Evolutionary conservation across 2,113 vertebrate species (phyloP).

Genomic region (Leptodactylus fuscus): DNA sequence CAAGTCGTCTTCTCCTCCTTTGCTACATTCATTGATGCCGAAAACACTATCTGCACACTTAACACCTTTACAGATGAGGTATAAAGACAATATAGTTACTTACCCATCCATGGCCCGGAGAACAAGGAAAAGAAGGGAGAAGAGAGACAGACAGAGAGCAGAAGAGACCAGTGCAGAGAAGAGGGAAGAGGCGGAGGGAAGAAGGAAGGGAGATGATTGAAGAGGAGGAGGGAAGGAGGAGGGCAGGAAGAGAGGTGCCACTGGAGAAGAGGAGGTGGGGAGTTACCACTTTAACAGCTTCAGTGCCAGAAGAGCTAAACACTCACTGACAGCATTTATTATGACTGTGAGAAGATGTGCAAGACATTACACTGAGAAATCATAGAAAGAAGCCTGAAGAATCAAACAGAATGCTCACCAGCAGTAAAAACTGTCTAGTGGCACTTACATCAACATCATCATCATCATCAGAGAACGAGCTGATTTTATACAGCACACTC

Average conservation of each 20-base stretch:
- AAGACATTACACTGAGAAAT: background rate
- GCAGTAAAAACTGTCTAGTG: too few species aligned
- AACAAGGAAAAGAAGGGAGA: slow-evolving; percentile 52
- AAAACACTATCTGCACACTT: background rate
- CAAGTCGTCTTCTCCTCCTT: background rate
- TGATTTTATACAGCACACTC: too few species aligned
- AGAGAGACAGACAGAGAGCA: slow-evolving; percentile 45
- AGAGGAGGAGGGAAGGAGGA: slow-evolving; percentile 28
- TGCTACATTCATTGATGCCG: background rate
- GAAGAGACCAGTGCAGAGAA: slow-evolving; percentile 47
- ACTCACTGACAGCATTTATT: background rate
- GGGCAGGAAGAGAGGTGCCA: slow-evolving; percentile 48
- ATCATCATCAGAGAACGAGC: too few species aligned
- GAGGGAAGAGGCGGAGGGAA: slow-evolving; percentile 55
- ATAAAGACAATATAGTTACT: slow-evolving; percentile 1
- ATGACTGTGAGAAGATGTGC: background rate
- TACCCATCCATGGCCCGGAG: slow-evolving; percentile 57
- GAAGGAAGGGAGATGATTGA: slow-evolving; percentile 53
- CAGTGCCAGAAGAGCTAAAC: slow-evolving; percentile 13
- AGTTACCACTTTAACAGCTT: slow-evolving; percentile 46
- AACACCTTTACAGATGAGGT: background rate
- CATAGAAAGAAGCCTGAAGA: background rate
- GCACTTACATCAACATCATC: too few species aligned
- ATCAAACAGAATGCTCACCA: too few species aligned
- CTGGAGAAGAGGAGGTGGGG: slow-evolving; percentile 49